phyloP scores from a whole-genome alignment of 2,113 vertebrate species.

The Mirounga angustirostris region DNA sequence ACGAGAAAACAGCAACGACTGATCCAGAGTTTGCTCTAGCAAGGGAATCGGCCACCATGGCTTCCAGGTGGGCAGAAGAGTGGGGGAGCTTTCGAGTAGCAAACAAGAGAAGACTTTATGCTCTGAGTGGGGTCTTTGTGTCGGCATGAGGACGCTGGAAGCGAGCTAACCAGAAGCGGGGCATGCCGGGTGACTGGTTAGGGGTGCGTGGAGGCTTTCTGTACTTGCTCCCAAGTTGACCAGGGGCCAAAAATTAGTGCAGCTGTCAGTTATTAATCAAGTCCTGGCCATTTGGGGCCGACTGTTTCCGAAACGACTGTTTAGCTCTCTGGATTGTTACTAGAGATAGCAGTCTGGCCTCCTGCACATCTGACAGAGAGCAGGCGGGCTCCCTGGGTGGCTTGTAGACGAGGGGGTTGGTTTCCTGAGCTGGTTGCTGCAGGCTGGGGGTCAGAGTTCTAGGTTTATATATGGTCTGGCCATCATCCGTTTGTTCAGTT shows the following conservation, averaged over 20 bases:
- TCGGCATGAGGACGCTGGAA: rapidly evolving
- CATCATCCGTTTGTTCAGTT: neutral
- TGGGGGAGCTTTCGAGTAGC: neutral
- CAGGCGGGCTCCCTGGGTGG: neutral
- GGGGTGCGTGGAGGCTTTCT: neutral
- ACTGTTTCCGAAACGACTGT: neutral
- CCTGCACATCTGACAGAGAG: neutral
- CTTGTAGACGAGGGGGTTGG: neutral
- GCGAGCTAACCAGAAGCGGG: neutral
- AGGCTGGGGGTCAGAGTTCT: neutral
- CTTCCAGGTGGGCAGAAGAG: neutral
- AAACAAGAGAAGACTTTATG: neutral
- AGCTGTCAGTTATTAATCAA: neutral
- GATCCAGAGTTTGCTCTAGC: neutral
- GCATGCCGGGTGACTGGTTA: neutral
- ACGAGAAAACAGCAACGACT: neutral
- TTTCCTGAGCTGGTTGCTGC: neutral
- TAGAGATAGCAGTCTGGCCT: neutral
- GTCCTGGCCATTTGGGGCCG: neutral
- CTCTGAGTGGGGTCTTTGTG: neutral
- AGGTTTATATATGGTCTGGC: neutral
- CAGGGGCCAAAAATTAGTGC: neutral
- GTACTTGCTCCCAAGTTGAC: neutral
- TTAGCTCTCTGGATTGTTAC: neutral
- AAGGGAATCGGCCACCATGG: neutral